These are phyloP conservation scores for Poecilia velifera DNA, from an alignment of 2,797 vertebrate genomes.

Conservation along the genomic window DNA sequence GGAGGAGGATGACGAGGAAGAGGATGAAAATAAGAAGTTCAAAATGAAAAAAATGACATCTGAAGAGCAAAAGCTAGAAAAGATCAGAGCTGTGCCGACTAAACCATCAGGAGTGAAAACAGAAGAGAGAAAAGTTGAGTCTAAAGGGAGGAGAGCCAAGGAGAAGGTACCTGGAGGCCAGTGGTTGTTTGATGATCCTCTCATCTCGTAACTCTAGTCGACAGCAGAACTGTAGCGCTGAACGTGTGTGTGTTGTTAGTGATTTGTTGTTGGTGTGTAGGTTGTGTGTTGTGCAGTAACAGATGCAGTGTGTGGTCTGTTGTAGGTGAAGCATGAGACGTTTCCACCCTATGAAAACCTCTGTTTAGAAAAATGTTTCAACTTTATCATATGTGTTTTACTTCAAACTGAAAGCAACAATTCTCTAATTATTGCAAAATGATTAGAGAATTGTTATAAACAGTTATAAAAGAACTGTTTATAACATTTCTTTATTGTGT, in stretches of 20 bases:
- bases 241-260: slow-evolving; percentile 16
- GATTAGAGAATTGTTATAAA: too few species aligned
- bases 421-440: not conserved
- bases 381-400: not conserved
- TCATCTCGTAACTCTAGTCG: not conserved
- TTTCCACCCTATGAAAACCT: not conserved
- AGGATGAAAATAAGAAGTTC: slow-evolving; percentile 34
- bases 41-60: slow-evolving; percentile 40
- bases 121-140: slow-evolving; percentile 51
- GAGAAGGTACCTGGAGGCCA: slow-evolving; percentile 69
- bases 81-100: slow-evolving; percentile 33
- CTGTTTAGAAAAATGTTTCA: not conserved
- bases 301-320: slow-evolving; percentile 15
- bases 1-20: slow-evolving; percentile 19
- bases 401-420: not conserved
- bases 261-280: slow-evolving; percentile 4
- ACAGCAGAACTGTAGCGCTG: slow-evolving; percentile 14
- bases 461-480: too few species aligned
- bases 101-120: slow-evolving; percentile 49
- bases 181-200: slow-evolving; percentile 23
- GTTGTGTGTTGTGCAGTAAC: slow-evolving; percentile 13
- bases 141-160: slow-evolving; percentile 51
- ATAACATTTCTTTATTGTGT: not conserved
- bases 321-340: not conserved
- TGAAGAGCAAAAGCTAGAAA: slow-evolving; percentile 31